These are phyloP conservation scores for Copidosoma aretas DNA, from an alignment of 2,888 invertebrate species.

Conservation along the genomic window DNA sequence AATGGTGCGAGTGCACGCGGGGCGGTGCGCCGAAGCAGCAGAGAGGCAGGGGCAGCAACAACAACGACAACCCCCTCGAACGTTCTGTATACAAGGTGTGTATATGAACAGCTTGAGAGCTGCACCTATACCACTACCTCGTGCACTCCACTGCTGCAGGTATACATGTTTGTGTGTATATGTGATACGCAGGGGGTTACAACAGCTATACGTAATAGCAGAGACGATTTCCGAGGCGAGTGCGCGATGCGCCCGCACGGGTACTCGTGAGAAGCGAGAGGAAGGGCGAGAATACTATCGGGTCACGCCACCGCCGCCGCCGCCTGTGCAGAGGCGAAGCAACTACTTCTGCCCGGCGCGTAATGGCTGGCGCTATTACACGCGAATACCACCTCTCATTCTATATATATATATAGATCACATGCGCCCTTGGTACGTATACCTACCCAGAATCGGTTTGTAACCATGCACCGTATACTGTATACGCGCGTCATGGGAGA, in stretches of 20 bases:
- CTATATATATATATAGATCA: not conserved
- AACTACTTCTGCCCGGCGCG: conserved; percentile 15
- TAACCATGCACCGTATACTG: too few relatives aligned
- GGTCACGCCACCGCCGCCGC: conserved; percentile 51
- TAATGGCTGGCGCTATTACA: conserved; percentile 49
- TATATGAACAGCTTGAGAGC: not conserved
- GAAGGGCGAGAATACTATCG: conserved; percentile 43
- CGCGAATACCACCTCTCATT: conserved; percentile 23
- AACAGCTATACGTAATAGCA: too few relatives aligned
- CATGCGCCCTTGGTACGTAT: too few relatives aligned
- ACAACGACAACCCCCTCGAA: not conserved
- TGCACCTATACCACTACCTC: too few relatives aligned
- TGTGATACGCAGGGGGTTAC: too few relatives aligned
- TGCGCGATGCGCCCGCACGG: not conserved
- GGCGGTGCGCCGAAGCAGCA: too few relatives aligned
- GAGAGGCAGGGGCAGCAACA: too few relatives aligned
- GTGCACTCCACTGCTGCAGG: too few relatives aligned
- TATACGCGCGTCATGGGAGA: too few relatives aligned
- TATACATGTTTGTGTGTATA: too few relatives aligned
- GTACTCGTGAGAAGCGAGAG: conserved; percentile 1
- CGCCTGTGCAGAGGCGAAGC: conserved; percentile 2
- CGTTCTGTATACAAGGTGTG: not conserved
- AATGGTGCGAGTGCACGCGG: not conserved
- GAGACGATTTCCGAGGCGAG: not conserved
- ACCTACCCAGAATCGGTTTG: too few relatives aligned